A percentile compares a stretch with the other conserved stretches of the same genome.
Evolutionary conservation across 2,888 invertebrate genomes (phyloP).

Genomic region (Lasius fuliginosus): DNA sequence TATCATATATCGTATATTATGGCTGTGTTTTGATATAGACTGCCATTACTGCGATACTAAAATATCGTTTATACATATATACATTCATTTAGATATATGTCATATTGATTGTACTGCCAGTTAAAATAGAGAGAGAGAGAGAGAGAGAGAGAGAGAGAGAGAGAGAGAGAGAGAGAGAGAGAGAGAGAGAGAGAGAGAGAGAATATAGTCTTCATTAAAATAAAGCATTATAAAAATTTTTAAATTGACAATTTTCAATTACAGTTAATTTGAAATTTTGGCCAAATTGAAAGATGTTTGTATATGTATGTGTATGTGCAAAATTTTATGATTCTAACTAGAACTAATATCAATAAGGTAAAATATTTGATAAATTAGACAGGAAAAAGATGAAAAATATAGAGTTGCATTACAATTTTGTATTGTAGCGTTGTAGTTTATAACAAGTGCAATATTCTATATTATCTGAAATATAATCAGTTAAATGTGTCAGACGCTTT

Average conservation of each 20-base stretch:
- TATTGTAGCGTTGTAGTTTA: not conserved
- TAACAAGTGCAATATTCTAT: not conserved
- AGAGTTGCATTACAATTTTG: not conserved
- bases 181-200: not conserved
- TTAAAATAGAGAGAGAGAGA: not conserved
- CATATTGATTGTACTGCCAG: not conserved
- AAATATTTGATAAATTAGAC: not conserved
- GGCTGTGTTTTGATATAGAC: not conserved
- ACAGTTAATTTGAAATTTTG: slow-evolving; percentile 8
- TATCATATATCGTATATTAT: not conserved
- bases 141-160: not conserved
- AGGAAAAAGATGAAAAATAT: not conserved
- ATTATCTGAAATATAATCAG: slow-evolving; percentile 26
- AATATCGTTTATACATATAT: not conserved
- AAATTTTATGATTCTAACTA: not conserved
- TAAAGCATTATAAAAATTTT: not conserved
- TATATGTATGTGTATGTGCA: not conserved
- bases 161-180: not conserved
- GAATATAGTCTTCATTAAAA: not conserved
- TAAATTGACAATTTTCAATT: not conserved
- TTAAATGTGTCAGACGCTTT: slow-evolving; percentile 76
- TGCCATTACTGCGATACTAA: no score
- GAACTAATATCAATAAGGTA: not conserved
- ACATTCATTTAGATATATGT: not conserved
- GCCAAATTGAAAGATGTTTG: not conserved